Percentiles rank a stretch among this genome's conserved stretches.
Evolutionary conservation across 2,113 vertebrate species (phyloP).

Genomic region (Oreotrochilus melanogaster): DNA sequence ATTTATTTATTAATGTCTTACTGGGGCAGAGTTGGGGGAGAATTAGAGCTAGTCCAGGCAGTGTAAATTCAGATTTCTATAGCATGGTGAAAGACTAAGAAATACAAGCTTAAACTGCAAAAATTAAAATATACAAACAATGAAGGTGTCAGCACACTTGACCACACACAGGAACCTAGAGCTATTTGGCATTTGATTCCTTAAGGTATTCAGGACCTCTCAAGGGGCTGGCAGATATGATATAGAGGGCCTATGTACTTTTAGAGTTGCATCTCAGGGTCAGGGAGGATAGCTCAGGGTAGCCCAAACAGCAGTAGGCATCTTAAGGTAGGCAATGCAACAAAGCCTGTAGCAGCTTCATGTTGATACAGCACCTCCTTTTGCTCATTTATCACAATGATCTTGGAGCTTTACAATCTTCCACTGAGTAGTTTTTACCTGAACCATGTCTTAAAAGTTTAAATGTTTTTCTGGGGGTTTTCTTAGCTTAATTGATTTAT

Average conservation of each 20-base stretch:
- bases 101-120: not conserved
- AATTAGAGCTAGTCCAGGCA: not conserved
- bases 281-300: not conserved
- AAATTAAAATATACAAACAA: not conserved
- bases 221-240: not conserved
- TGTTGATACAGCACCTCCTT: not conserved
- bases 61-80: not conserved
- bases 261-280: not conserved
- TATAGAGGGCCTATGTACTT: not conserved
- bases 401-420: not conserved
- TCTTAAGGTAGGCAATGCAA: not conserved
- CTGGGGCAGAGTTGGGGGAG: rapidly evolving
- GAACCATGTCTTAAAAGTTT: not conserved
- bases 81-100: not conserved
- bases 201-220: not conserved
- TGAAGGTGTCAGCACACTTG: not conserved
- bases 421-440: not conserved
- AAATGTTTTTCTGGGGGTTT: not conserved
- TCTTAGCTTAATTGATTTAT: not conserved
- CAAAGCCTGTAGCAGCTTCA: not conserved
- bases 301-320: not conserved
- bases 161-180: not conserved
- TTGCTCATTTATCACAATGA: not conserved
- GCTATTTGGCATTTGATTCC: not conserved
- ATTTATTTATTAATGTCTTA: not conserved